Percentiles rank a stretch among this genome's conserved stretches.
Conservation (phyloP, 35 echinoderm and acorn worm genomes). For the Lytechinus pictus region DNA sequence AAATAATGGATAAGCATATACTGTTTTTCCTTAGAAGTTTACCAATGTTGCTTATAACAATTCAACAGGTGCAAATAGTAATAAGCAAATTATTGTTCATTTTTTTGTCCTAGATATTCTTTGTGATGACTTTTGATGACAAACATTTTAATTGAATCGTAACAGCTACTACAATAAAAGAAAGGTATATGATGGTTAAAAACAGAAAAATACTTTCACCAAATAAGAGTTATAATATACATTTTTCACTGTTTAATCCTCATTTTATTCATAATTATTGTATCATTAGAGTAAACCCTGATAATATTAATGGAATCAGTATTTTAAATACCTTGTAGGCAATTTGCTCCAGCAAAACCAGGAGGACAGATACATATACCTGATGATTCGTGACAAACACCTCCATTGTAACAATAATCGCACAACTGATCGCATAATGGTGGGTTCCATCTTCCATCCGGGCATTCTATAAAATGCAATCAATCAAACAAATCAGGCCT, state of each 20-base stretch:
- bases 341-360: conserved; percentile 61
- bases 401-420: conserved; percentile 68
- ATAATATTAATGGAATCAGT: no score
- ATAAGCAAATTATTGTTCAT: no score
- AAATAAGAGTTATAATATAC: neutral
- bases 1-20: neutral
- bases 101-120: no score
- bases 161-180: neutral
- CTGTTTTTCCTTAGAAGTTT: no score
- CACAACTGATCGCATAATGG: conserved; percentile 50
- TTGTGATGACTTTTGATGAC: no score
- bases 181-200: neutral
- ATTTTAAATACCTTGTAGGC: conserved; percentile 30
- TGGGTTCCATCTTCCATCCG: conserved; percentile 55
- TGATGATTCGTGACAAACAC: conserved; percentile 48
- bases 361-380: conserved; percentile 66
- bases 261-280: no score
- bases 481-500: no score
- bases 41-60: no score
- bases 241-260: no score
- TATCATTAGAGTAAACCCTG: no score
- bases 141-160: neutral
- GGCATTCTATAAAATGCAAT: conserved; percentile 52
- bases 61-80: no score
- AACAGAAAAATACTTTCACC: neutral